phyloP scores from a whole-genome alignment of 2,888 invertebrate species.

The Aphelenchoides bicaudatus region DNA sequence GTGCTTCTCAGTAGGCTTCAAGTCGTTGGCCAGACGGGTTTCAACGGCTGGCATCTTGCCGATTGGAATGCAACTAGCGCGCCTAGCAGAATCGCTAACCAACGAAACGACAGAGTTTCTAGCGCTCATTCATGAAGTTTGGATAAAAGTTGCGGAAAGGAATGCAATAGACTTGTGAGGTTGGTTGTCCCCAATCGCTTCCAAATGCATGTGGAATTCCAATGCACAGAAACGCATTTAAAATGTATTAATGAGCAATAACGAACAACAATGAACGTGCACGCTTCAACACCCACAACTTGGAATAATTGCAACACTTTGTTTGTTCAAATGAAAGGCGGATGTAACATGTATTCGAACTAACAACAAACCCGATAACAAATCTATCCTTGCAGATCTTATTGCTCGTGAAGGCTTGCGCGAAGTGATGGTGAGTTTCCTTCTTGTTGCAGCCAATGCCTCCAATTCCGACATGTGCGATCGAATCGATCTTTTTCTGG shows the following conservation, averaged over 20 bases:
- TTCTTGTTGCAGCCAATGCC: conserved; percentile 20
- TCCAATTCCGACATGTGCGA: conserved; percentile 27
- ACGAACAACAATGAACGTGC: too few species aligned
- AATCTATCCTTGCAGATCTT: conserved; percentile 44
- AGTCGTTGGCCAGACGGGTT: not conserved
- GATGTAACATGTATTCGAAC: not conserved
- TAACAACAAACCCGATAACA: conserved; percentile 45
- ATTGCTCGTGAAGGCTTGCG: conserved; percentile 22
- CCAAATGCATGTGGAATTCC: not conserved
- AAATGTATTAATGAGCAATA: not conserved
- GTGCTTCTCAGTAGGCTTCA: not conserved
- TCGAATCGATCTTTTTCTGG: conserved; percentile 26
- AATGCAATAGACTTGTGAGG: not conserved
- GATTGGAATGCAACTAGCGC: conserved; percentile 1
- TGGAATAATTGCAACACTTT: conserved; percentile 13
- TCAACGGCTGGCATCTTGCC: conserved; percentile 6
- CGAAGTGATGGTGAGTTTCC: conserved; percentile 19
- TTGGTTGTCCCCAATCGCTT: not conserved
- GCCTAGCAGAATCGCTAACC: conserved; percentile 19
- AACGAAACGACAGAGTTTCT: conserved; percentile 50
- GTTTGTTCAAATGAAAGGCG: not conserved
- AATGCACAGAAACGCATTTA: not conserved
- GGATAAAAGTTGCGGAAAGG: not conserved
- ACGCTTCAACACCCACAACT: conserved; percentile 4
- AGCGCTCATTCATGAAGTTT: conserved; percentile 21